These are phyloP conservation scores for Ophion obscuratus DNA, from an alignment of 2,888 invertebrate species.

Conservation along the genomic window DNA sequence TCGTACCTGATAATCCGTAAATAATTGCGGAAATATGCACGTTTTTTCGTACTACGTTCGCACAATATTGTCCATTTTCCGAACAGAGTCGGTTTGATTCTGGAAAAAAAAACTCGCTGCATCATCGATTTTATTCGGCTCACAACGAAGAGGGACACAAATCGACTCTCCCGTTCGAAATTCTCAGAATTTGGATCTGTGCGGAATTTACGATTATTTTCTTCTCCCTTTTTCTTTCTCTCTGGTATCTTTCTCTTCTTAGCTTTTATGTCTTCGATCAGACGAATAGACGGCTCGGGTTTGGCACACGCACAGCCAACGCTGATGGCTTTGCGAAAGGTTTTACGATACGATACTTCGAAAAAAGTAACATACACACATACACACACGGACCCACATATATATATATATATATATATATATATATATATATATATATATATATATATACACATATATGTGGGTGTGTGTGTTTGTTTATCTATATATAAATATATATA, in stretches of 20 bases:
- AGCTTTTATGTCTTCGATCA: slow-evolving; percentile 65
- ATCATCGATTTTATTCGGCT: slow-evolving; percentile 53
- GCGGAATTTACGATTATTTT: slow-evolving; percentile 63
- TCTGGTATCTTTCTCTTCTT: slow-evolving; percentile 10
- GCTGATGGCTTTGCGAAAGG: slow-evolving; percentile 54
- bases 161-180: slow-evolving; percentile 1
- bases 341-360: slow-evolving; percentile 58
- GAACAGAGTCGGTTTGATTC: not conserved
- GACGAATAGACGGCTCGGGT: slow-evolving; percentile 55
- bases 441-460: not conserved
- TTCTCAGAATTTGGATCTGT: slow-evolving; percentile 47
- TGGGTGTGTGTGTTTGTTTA: not conserved
- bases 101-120: not conserved
- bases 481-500: not conserved
- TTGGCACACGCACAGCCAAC: slow-evolving; percentile 52
- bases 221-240: slow-evolving; percentile 16
- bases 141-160: not conserved
- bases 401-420: slow-evolving; percentile 13
- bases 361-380: slow-evolving; percentile 19
- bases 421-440: not conserved
- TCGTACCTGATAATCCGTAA: not conserved
- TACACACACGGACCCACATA: too few relatives aligned
- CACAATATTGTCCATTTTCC: not conserved
- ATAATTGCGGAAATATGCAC: not conserved
- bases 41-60: not conserved